phyloP scores from a whole-genome alignment of 2,797 vertebrate species.

The Carcharodon carcharias region DNA sequence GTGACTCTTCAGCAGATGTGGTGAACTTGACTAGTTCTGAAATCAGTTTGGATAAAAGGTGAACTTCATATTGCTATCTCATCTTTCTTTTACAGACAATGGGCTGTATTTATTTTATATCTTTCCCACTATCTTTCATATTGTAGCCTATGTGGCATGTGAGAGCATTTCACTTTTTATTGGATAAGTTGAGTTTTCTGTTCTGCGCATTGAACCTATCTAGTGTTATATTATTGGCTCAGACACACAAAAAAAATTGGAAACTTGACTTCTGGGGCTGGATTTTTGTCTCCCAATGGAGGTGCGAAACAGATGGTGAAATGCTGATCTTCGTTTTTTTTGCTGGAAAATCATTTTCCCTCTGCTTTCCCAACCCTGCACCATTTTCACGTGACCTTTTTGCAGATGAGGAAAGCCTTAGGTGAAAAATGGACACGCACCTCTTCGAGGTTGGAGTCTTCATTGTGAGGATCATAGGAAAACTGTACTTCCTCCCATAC shows the following conservation, averaged over 20 bases:
- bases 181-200: neutral
- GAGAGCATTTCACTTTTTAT: neutral
- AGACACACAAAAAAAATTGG: neutral
- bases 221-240: neutral
- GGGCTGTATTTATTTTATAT: neutral
- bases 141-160: neutral
- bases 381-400: too few relatives aligned
- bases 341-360: neutral
- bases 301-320: neutral
- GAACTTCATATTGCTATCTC: neutral
- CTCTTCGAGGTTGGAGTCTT: too few relatives aligned
- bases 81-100: neutral
- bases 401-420: too few relatives aligned
- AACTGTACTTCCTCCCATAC: too few relatives aligned
- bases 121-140: neutral
- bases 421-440: too few relatives aligned
- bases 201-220: neutral
- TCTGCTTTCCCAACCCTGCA: neutral
- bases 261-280: neutral
- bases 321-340: neutral
- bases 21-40: neutral
- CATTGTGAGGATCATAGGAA: too few relatives aligned
- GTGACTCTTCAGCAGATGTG: neutral
- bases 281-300: neutral
- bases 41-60: neutral